Conservation (phyloP, 2,888 invertebrate genomes). For the Tenthredo mesomela region DNA sequence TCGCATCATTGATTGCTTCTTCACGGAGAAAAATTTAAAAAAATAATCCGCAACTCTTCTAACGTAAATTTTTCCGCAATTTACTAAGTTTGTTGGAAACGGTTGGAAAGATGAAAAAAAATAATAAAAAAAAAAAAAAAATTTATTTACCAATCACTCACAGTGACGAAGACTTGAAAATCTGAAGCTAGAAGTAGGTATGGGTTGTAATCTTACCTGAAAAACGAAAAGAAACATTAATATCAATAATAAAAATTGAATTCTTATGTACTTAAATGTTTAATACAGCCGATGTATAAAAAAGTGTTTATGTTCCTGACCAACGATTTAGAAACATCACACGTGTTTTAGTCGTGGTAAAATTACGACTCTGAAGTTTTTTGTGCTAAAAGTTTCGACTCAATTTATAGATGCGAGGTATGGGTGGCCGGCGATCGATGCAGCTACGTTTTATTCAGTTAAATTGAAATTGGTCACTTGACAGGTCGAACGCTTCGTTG, state of each 20-base stretch:
- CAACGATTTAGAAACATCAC: constrained; percentile 21
- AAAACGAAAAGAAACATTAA: neutral
- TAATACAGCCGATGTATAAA: neutral
- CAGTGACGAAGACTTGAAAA: neutral
- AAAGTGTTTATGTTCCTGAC: constrained; percentile 9
- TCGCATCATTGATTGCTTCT: constrained; percentile 22
- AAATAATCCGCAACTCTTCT: neutral
- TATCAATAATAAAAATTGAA: neutral
- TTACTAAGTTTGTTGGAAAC: neutral
- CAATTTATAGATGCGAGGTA: constrained; percentile 30
- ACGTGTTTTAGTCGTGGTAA: constrained; percentile 37
- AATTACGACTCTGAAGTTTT: constrained; percentile 23
- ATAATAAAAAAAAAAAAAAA: neutral
- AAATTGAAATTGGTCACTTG: constrained; percentile 47
- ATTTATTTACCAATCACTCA: neutral
- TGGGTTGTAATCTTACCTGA: neutral
- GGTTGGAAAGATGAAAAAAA: neutral
- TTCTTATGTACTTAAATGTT: neutral
- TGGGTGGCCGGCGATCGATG: constrained; percentile 14
- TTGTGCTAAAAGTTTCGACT: constrained; percentile 32
- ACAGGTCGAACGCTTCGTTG: constrained; percentile 35
- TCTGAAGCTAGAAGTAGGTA: neutral
- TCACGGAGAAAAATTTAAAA: constrained; percentile 8
- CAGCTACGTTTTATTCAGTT: constrained; percentile 33
- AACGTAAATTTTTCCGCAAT: neutral